Percentiles rank a stretch among this genome's conserved stretches.
Conservation (phyloP, 2,888 invertebrate species). For the Idaea dimidiata region DNA sequence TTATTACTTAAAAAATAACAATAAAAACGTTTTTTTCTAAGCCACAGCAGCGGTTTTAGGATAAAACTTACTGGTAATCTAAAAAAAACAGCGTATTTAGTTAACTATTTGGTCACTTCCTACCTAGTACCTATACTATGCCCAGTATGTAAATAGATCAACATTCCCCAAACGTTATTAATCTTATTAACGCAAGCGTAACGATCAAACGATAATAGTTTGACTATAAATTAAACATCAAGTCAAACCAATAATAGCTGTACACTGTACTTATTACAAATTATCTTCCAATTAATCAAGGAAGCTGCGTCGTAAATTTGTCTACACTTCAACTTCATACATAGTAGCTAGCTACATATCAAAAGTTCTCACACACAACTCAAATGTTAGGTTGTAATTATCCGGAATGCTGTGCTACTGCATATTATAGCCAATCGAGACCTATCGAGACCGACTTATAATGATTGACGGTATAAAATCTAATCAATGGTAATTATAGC, state of each 20-base stretch:
- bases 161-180: neutral
- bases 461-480: slow-evolving; percentile 2
- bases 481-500: slow-evolving; percentile 5
- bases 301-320: slow-evolving; percentile 16
- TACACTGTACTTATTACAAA: slow-evolving; percentile 10
- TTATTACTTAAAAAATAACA: no score
- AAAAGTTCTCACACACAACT: slow-evolving; percentile 20
- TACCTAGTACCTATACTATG: no score
- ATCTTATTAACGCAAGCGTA: neutral
- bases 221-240: neutral
- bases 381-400: slow-evolving; percentile 22
- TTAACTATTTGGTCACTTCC: no score
- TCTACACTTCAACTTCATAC: slow-evolving; percentile 16
- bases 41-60: no score
- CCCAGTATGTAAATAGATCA: neutral
- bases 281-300: slow-evolving; percentile 18
- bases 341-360: slow-evolving; percentile 6
- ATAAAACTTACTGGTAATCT: neutral
- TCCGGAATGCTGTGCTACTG: slow-evolving; percentile 12
- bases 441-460: slow-evolving; percentile 3
- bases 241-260: neutral
- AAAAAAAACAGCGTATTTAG: neutral
- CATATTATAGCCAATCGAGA: slow-evolving; percentile 7
- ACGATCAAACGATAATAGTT: neutral
- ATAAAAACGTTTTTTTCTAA: no score